These are phyloP conservation scores for Oncorhynchus gorbuscha DNA, from an alignment of 2,113 vertebrate genomes.

Conservation along the genomic window DNA sequence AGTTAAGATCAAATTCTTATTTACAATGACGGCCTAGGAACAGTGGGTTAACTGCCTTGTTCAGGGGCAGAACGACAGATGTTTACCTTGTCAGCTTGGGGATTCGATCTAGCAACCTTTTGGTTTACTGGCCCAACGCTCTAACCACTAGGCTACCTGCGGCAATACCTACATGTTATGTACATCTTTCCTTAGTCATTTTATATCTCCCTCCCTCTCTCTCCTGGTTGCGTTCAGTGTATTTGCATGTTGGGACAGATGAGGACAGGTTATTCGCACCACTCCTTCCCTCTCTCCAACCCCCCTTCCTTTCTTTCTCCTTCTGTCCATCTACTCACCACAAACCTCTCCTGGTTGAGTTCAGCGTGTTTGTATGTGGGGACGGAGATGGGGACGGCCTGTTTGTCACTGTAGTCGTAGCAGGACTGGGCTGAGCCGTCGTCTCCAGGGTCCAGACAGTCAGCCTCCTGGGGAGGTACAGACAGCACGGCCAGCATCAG, in stretches of 20 bases:
- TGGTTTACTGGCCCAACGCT: too few relatives aligned
- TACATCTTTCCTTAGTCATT: neutral
- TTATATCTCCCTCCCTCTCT: neutral
- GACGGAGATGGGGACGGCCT: constrained; percentile 95
- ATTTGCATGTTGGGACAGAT: too few relatives aligned
- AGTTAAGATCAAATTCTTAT: too few relatives aligned
- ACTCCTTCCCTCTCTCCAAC: too few relatives aligned
- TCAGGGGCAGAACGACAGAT: too few relatives aligned
- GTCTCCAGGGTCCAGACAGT: constrained; percentile 87
- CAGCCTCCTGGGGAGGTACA: constrained; percentile 88
- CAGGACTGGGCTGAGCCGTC: constrained; percentile 85
- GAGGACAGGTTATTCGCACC: too few relatives aligned
- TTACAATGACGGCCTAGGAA: too few relatives aligned
- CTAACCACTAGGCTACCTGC: too few relatives aligned
- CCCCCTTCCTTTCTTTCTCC: neutral
- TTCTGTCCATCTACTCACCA: constrained; percentile 76
- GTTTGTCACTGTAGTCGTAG: constrained; percentile 95
- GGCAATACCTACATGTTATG: neutral
- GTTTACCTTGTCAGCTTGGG: too few relatives aligned
- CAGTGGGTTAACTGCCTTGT: too few relatives aligned
- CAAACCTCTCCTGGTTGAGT: constrained; percentile 93
- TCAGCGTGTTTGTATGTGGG: constrained; percentile 96
- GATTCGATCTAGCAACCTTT: too few relatives aligned
- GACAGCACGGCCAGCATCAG: constrained; percentile 89
- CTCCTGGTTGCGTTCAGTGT: too few relatives aligned